A percentile compares a stretch with the other conserved stretches of the same genome.
These are phyloP conservation scores for Tromatobia lineatoria DNA, from an alignment of 2,888 invertebrate genomes.

Conservation along the genomic window DNA sequence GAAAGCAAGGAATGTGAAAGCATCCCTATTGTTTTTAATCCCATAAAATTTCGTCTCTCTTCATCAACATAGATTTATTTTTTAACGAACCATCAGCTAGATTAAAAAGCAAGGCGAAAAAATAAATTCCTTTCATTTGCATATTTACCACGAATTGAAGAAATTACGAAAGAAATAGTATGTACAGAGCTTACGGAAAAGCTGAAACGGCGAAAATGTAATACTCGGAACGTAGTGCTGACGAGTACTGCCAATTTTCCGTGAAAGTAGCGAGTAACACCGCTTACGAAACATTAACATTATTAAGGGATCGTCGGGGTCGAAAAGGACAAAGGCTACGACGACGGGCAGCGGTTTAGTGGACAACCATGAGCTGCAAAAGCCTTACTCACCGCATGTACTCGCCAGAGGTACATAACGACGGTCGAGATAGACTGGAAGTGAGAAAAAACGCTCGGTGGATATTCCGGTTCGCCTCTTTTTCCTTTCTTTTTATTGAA, in stretches of 20 bases:
- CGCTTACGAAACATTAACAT: constrained; percentile 22
- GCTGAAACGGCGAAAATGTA: neutral
- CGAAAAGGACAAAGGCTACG: constrained; percentile 7
- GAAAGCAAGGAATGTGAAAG: neutral
- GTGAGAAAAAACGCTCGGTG: constrained; percentile 51
- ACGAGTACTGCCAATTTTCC: neutral
- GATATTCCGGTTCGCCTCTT: constrained; percentile 69
- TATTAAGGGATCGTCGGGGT: constrained; percentile 3
- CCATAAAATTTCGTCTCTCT: neutral
- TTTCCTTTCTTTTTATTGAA: constrained; percentile 76
- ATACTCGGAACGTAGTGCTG: neutral
- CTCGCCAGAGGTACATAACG: neutral
- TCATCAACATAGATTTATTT: neutral
- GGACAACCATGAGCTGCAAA: constrained; percentile 20
- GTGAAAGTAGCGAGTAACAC: constrained; percentile 14
- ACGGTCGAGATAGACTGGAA: constrained; percentile 17
- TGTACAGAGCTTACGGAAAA: constrained; percentile 5
- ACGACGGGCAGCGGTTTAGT: constrained; percentile 1
- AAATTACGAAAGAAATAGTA: constrained; percentile 29
- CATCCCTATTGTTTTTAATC: too few species aligned
- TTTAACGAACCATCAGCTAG: neutral
- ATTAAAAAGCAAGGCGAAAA: neutral
- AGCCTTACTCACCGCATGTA: constrained; percentile 6
- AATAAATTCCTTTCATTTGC: constrained; percentile 63
- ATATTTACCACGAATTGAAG: constrained; percentile 67